These are phyloP conservation scores for Heterochromis multidens DNA, from an alignment of 2,113 vertebrate genomes.

Conservation along the genomic window DNA sequence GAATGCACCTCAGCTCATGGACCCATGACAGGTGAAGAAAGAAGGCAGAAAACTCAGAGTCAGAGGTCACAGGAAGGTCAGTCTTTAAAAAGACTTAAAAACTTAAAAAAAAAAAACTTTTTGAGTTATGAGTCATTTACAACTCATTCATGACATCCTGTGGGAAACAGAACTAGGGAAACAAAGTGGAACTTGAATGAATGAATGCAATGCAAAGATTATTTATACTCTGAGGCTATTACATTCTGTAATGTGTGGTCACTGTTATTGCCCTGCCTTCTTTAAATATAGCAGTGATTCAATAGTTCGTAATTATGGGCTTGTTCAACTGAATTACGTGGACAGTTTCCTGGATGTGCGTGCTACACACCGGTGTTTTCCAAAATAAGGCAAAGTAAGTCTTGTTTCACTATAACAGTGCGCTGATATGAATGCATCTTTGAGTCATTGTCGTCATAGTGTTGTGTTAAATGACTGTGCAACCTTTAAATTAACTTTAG, in stretches of 20 bases:
- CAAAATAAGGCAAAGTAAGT: neutral
- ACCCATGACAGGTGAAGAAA: neutral
- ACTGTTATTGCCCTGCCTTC: neutral
- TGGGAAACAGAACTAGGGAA: neutral
- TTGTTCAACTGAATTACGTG: neutral
- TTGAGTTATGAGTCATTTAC: neutral
- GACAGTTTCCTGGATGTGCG: neutral
- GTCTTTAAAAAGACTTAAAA: neutral
- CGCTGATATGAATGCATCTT: neutral
- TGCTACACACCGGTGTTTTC: neutral
- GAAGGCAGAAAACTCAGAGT: neutral
- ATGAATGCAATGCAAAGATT: neutral
- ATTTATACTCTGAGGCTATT: neutral
- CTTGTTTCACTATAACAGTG: neutral
- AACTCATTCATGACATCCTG: accelerated
- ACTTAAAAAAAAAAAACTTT: neutral
- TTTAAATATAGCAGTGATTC: neutral
- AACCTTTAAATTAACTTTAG: neutral
- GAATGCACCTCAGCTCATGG: neutral
- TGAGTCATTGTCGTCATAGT: neutral
- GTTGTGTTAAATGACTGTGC: neutral
- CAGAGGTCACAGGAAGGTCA: neutral
- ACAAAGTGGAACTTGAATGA: neutral
- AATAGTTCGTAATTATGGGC: neutral
- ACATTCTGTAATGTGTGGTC: neutral